phyloP scores from a whole-genome alignment of 2,888 invertebrate genomes.

The Acanthosepion lycidas region DNA sequence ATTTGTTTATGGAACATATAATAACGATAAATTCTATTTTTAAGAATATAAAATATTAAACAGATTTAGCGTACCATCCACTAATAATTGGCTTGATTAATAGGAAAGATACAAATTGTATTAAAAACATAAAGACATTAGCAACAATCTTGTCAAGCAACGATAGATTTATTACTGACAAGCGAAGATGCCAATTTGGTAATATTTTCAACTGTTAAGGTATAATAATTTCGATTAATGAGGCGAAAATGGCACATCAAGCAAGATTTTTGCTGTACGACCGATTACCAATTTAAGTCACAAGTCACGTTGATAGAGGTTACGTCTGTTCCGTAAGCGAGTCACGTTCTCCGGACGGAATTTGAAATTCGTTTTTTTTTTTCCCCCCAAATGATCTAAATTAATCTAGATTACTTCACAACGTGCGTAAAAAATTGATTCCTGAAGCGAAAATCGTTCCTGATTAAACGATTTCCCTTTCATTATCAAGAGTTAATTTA shows the following conservation, averaged over 20 bases:
- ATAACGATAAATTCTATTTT: too few relatives aligned
- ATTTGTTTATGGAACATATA: too few relatives aligned
- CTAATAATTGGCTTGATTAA: too few relatives aligned
- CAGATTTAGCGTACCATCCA: too few relatives aligned
- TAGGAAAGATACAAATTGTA: background rate
- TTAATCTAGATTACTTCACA: background rate
- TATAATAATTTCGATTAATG: background rate
- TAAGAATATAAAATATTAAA: too few relatives aligned
- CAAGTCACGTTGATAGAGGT: background rate
- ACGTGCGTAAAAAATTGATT: background rate
- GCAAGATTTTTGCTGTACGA: background rate
- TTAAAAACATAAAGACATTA: background rate
- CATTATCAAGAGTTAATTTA: background rate
- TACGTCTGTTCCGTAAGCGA: background rate
- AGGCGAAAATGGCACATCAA: background rate
- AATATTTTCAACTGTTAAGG: background rate
- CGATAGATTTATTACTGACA: background rate
- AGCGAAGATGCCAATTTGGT: background rate
- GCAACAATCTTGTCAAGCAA: background rate
- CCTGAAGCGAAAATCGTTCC: background rate
- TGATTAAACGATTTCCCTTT: background rate
- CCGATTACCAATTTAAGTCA: background rate
- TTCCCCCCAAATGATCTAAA: background rate
- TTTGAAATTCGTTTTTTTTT: background rate
- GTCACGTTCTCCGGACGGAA: background rate